Percentiles rank a stretch among this genome's conserved stretches.
These are phyloP conservation scores for Neoitamus cyanurus DNA, from an alignment of 2,888 invertebrate species.

Conservation along the genomic window DNA sequence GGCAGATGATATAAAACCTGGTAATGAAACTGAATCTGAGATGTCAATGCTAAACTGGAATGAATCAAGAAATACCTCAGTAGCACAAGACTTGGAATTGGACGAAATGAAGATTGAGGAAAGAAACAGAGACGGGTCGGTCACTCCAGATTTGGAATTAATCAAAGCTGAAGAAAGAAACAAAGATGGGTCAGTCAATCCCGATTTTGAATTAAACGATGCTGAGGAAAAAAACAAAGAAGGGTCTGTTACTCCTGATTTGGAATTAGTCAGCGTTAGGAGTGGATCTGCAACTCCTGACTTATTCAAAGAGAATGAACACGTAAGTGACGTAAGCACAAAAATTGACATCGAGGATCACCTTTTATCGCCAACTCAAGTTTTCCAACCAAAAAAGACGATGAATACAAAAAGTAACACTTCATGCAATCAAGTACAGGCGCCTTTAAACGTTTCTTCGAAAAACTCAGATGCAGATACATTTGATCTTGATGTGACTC, in stretches of 20 bases:
- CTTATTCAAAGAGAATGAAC: background rate
- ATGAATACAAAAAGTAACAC: background rate
- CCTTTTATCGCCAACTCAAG: background rate
- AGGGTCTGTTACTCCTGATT: conserved; percentile 36
- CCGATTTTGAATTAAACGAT: background rate
- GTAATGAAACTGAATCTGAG: conserved; percentile 52
- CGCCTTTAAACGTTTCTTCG: background rate
- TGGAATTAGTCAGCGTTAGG: background rate
- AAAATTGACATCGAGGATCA: background rate
- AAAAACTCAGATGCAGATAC: background rate
- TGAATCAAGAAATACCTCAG: conserved; percentile 20
- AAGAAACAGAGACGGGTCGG: background rate
- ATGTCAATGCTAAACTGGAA: conserved; percentile 51
- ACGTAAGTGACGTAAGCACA: background rate
- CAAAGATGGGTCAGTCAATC: too few relatives aligned
- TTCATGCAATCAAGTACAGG: background rate
- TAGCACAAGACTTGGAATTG: background rate
- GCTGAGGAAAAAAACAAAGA: background rate
- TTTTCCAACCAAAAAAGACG: background rate
- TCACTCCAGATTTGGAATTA: conserved; percentile 39
- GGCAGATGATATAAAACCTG: background rate
- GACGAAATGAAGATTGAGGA: background rate
- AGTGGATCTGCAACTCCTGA: background rate
- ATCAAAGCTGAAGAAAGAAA: too few relatives aligned
- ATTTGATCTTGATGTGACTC: conserved; percentile 29